phyloP scores from a whole-genome alignment of 2,888 invertebrate genomes.

The Ectemnius continuus region DNA sequence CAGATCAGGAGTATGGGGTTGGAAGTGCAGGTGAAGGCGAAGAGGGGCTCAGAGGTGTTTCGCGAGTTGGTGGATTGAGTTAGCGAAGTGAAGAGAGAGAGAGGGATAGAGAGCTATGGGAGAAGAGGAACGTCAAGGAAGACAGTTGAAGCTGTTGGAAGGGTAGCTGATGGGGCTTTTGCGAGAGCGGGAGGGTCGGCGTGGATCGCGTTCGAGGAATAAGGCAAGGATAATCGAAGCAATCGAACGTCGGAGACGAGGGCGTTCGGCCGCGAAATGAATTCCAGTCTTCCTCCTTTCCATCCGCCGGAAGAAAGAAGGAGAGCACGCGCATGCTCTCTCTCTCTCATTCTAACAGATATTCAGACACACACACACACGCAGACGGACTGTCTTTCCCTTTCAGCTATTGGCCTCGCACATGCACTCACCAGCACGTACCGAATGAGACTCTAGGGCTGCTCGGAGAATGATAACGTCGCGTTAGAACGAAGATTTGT shows the following conservation, averaged over 20 bases:
- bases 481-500: constrained; percentile 76
- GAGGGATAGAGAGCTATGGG: constrained; percentile 13
- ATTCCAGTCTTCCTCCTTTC: constrained; percentile 67
- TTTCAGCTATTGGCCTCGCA: not conserved
- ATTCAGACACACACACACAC: too few relatives aligned
- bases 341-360: not conserved
- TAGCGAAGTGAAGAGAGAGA: too few relatives aligned
- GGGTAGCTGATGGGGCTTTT: constrained; percentile 41
- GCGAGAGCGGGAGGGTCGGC: constrained; percentile 26
- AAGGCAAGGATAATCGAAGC: constrained; percentile 75
- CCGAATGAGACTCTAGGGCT: constrained; percentile 62
- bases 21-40: constrained; percentile 38
- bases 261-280: constrained; percentile 77
- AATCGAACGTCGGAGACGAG: constrained; percentile 73
- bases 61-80: constrained; percentile 46
- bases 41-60: constrained; percentile 40
- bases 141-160: constrained; percentile 16
- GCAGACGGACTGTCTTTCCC: too few relatives aligned
- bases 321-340: constrained; percentile 27
- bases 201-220: constrained; percentile 57
- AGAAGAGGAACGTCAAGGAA: constrained; percentile 31
- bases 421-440: constrained; percentile 44
- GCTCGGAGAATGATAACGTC: constrained; percentile 74
- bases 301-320: constrained; percentile 39
- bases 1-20: constrained; percentile 17